Evolutionary conservation across 2,888 invertebrate species (phyloP).

Genomic region (Lochmaea crataegi): DNA sequence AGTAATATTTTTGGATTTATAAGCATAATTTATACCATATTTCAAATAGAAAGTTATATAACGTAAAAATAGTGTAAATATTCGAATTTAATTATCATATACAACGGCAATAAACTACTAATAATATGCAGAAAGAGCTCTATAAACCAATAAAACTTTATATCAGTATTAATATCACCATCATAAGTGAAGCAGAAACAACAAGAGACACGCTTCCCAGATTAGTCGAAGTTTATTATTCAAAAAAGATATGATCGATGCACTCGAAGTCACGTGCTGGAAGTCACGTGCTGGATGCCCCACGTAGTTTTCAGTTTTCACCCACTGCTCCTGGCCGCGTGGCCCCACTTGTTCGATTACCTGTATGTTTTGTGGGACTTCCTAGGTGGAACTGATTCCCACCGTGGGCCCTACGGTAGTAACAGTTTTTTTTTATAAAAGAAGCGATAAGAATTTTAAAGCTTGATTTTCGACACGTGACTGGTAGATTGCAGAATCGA

Average conservation of each 20-base stretch:
- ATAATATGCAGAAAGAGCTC: neutral
- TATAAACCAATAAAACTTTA: neutral
- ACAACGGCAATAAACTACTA: neutral
- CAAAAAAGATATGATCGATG: conserved; percentile 26
- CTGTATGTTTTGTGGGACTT: conserved; percentile 32
- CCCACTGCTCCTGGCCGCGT: conserved; percentile 26
- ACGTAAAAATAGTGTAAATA: neutral
- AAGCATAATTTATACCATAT: no score
- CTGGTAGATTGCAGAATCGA: neutral
- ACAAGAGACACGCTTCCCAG: conserved; percentile 15
- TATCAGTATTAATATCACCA: conserved; percentile 14
- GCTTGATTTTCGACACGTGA: neutral
- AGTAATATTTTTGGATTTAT: no score
- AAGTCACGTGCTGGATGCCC: conserved; percentile 5
- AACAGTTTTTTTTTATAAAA: conserved; percentile 2
- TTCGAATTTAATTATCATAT: neutral
- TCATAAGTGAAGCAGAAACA: conserved; percentile 17
- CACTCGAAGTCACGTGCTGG: no score
- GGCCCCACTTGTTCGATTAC: conserved; percentile 33
- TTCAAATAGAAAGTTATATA: no score
- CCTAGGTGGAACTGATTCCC: conserved; percentile 36
- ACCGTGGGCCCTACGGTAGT: conserved; percentile 26
- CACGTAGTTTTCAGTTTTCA: neutral
- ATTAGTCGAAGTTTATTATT: conserved; percentile 21
- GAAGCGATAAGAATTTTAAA: conserved; percentile 8